These are phyloP conservation scores for Callosobruchus maculatus DNA, from an alignment of 2,888 invertebrate genomes.

Conservation along the genomic window DNA sequence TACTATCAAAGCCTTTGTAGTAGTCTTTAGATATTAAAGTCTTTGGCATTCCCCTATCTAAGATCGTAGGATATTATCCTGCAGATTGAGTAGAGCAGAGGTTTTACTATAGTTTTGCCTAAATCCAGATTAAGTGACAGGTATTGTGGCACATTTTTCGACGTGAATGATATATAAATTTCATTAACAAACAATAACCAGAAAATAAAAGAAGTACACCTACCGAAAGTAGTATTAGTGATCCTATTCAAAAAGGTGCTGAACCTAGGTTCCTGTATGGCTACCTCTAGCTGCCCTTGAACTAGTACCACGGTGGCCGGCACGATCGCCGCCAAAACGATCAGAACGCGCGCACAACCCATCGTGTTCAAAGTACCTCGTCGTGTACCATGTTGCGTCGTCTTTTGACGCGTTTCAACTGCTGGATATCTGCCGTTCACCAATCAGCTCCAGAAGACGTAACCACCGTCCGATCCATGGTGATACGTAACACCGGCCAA, in stretches of 20 bases:
- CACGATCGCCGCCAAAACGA: conserved; percentile 14
- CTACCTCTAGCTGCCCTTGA: conserved; percentile 25
- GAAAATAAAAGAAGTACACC: too few species aligned
- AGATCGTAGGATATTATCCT: too few species aligned
- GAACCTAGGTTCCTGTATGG: conserved; percentile 28
- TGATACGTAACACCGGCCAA: neutral
- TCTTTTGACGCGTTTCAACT: neutral
- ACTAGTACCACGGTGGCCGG: conserved; percentile 6
- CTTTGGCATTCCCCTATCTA: too few species aligned
- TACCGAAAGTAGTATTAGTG: conserved; percentile 38
- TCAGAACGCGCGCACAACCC: conserved; percentile 4
- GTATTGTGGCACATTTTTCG: too few species aligned
- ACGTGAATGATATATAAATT: too few species aligned
- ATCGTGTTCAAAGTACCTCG: neutral
- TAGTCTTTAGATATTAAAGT: too few species aligned
- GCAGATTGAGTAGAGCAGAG: too few species aligned
- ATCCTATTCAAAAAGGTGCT: conserved; percentile 34
- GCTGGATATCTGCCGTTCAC: neutral
- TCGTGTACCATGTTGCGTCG: neutral
- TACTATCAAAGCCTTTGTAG: too few species aligned
- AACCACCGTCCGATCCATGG: neutral
- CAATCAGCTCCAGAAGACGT: neutral
- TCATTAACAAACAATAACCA: too few species aligned
- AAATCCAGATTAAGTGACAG: too few species aligned
- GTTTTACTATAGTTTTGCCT: too few species aligned